These are phyloP conservation scores for Pyrrhosoma nymphula DNA, from an alignment of 2,888 invertebrate genomes.

Conservation along the genomic window DNA sequence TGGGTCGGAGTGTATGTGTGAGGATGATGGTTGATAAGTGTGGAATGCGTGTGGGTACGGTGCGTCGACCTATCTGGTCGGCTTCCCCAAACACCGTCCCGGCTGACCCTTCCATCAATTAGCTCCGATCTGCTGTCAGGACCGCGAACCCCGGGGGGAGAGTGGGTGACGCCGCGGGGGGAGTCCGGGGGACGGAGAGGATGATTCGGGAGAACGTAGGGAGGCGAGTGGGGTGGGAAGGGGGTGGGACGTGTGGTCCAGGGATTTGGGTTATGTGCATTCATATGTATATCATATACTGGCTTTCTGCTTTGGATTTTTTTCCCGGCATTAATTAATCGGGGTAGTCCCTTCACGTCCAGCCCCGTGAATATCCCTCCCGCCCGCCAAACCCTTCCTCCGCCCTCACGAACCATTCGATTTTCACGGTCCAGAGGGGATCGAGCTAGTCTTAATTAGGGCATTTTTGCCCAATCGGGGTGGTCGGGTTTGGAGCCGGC, in stretches of 20 bases:
- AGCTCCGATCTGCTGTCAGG: constrained; percentile 31
- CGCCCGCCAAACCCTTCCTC: not conserved
- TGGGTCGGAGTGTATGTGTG: not conserved
- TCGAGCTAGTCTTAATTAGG: constrained; percentile 51
- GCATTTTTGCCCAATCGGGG: constrained; percentile 3
- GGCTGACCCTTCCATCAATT: constrained; percentile 38
- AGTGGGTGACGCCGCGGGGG: not conserved
- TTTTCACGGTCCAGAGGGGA: constrained; percentile 54
- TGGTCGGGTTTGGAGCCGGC: constrained; percentile 4
- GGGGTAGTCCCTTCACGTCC: not conserved
- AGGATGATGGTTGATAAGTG: not conserved
- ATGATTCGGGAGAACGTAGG: not conserved
- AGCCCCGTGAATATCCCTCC: not conserved
- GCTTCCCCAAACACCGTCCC: not conserved
- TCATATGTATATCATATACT: not conserved
- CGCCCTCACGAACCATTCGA: constrained; percentile 8
- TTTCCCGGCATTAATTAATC: constrained; percentile 44
- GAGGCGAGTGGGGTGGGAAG: too few species aligned
- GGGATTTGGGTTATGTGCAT: not conserved
- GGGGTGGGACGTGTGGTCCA: too few species aligned
- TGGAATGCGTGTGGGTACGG: too few species aligned
- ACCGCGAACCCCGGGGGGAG: not conserved
- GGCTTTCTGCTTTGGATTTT: not conserved
- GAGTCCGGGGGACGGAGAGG: not conserved
- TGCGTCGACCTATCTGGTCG: not conserved